A percentile compares a stretch with the other conserved stretches of the same genome.
Conservation (phyloP, 2,797 vertebrate species). For the Allobates femoralis region DNA sequence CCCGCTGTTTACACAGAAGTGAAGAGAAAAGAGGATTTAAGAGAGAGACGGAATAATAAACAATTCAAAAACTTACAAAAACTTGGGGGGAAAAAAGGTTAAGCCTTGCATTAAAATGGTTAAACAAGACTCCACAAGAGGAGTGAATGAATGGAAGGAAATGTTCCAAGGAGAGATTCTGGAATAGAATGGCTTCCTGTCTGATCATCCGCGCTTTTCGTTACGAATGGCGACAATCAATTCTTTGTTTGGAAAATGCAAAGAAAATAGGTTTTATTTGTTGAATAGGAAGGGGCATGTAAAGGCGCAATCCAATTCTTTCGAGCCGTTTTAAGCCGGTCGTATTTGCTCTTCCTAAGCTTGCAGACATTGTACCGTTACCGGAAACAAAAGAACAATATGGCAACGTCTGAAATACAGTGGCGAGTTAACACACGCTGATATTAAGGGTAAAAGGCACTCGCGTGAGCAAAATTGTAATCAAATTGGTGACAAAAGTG, state of each 20-base stretch:
- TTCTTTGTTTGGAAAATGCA: constrained; percentile 32
- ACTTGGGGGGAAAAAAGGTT: background rate
- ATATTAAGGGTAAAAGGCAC: background rate
- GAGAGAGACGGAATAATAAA: background rate
- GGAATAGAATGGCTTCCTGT: background rate
- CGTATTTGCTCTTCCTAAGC: constrained; percentile 19
- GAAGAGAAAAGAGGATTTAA: constrained; percentile 2
- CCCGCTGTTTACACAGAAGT: constrained; percentile 27
- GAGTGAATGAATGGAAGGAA: constrained; percentile 23
- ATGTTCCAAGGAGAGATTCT: constrained; percentile 1
- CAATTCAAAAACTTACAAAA: constrained; percentile 12
- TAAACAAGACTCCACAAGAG: constrained; percentile 20
- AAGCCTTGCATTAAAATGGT: constrained; percentile 22
- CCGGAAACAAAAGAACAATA: constrained; percentile 17
- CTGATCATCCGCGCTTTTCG: constrained; percentile 29
- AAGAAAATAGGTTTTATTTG: constrained; percentile 48
- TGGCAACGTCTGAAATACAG: background rate
- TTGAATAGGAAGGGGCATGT: constrained; percentile 26
- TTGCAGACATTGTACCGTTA: background rate
- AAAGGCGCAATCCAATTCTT: constrained; percentile 28
- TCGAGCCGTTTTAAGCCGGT: background rate
- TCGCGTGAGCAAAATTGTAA: background rate
- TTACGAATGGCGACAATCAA: constrained; percentile 35
- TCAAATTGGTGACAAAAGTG: background rate
- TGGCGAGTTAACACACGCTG: constrained; percentile 30